Evolutionary conservation across 2,888 invertebrate genomes (phyloP).

Genomic region (Morpho deidamia): DNA sequence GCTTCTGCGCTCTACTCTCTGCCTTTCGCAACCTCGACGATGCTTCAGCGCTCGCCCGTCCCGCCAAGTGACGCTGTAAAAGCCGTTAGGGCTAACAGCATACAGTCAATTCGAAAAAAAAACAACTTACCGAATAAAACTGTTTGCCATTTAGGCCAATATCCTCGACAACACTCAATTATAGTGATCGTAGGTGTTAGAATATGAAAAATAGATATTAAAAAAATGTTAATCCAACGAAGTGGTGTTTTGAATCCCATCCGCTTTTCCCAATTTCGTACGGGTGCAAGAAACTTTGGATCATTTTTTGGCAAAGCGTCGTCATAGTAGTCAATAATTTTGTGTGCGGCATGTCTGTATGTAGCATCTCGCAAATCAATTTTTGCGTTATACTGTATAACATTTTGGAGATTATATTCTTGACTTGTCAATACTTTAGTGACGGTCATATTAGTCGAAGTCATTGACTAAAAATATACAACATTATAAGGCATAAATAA

Average conservation of each 20-base stretch:
- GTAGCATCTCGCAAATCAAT: background rate
- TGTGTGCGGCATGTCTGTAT: background rate
- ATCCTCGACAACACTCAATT: constrained; percentile 9
- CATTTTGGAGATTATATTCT: background rate
- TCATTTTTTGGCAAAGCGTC: constrained; percentile 39
- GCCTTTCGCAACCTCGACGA: too few relatives aligned
- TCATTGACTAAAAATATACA: too few relatives aligned
- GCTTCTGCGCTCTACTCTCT: too few relatives aligned
- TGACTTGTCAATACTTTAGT: constrained; percentile 2
- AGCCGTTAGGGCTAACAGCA: too few relatives aligned
- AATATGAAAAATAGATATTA: constrained; percentile 73
- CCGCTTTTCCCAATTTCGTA: constrained; percentile 52
- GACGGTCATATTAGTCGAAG: background rate
- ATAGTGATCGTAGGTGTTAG: constrained; percentile 35
- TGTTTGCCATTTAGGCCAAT: constrained; percentile 54
- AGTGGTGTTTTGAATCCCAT: constrained; percentile 78
- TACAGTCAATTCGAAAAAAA: too few relatives aligned
- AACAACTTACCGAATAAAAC: constrained; percentile 81
- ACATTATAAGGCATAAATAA: too few relatives aligned
- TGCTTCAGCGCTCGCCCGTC: too few relatives aligned
- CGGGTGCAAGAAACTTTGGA: constrained; percentile 35
- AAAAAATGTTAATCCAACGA: constrained; percentile 81
- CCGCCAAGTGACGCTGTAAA: too few relatives aligned
- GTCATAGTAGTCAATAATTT: constrained; percentile 34
- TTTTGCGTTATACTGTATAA: background rate